Conservation (phyloP, 2,113 vertebrate genomes). For the Calidris pugnax region DNA sequence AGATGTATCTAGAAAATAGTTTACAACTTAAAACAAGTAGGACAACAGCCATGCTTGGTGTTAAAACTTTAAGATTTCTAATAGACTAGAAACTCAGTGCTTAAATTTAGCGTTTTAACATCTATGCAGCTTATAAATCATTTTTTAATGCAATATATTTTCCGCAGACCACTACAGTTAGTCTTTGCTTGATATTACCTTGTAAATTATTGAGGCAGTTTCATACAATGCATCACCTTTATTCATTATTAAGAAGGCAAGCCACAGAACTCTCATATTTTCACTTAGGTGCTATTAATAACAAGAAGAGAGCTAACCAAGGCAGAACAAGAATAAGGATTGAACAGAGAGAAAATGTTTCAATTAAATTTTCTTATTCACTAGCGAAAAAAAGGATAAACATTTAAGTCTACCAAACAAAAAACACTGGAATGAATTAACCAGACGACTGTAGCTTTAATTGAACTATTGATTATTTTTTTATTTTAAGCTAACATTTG, state of each 20-base stretch:
- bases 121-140: constrained; percentile 23
- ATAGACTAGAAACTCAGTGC: background rate
- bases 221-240: constrained; percentile 71
- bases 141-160: constrained; percentile 43
- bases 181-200: constrained; percentile 62
- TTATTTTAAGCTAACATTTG: background rate
- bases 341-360: background rate
- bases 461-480: background rate
- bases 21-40: background rate
- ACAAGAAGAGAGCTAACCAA: background rate
- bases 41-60: background rate
- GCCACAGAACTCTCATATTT: constrained; percentile 52
- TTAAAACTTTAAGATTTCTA: constrained; percentile 22
- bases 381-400: background rate
- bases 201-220: constrained; percentile 72
- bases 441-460: background rate
- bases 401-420: background rate
- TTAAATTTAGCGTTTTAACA: constrained; percentile 45
- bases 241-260: constrained; percentile 74
- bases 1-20: background rate
- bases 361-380: constrained; percentile 7
- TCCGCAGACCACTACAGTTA: constrained; percentile 56
- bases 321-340: background rate
- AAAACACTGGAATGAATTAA: background rate
- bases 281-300: constrained; percentile 55